phyloP scores from a whole-genome alignment of 2,888 invertebrate species.

The Osmoderma eremita region DNA sequence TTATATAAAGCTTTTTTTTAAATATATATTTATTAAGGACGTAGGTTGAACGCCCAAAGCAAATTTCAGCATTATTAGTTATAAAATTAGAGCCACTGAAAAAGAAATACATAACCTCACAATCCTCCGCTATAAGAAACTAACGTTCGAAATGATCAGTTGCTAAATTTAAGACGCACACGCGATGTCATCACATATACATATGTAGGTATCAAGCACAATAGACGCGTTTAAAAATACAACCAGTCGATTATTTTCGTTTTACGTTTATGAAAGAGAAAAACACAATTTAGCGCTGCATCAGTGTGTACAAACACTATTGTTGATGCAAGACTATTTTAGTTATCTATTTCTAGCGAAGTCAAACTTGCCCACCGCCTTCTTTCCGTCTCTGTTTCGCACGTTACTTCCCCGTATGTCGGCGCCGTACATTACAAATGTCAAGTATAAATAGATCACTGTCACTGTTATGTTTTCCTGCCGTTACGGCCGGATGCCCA shows the following conservation, averaged over 20 bases:
- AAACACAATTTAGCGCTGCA: slow-evolving; percentile 23
- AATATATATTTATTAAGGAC: too few species aligned
- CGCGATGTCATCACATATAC: slow-evolving; percentile 12
- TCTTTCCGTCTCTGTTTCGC: background rate
- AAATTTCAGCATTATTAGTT: too few species aligned
- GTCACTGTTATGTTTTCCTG: slow-evolving; percentile 42
- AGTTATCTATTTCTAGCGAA: slow-evolving; percentile 13
- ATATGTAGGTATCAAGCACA: slow-evolving; percentile 8
- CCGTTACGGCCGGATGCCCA: slow-evolving; percentile 35
- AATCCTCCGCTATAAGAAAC: too few species aligned
- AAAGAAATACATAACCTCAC: too few species aligned
- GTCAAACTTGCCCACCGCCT: background rate
- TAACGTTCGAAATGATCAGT: too few species aligned
- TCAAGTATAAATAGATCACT: slow-evolving; percentile 44
- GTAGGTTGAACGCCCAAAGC: too few species aligned
- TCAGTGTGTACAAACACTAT: slow-evolving; percentile 23
- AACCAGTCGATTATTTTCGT: slow-evolving; percentile 18
- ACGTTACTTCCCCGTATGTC: background rate
- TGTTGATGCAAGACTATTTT: slow-evolving; percentile 33
- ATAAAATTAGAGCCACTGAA: too few species aligned
- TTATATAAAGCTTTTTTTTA: too few species aligned
- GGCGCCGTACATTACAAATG: slow-evolving; percentile 32
- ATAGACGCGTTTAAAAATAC: slow-evolving; percentile 28
- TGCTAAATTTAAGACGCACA: too few species aligned
- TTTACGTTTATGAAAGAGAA: slow-evolving; percentile 14